Evolutionary conservation across 2,888 invertebrate species (phyloP).

Genomic region (Polymixis lichenea): DNA sequence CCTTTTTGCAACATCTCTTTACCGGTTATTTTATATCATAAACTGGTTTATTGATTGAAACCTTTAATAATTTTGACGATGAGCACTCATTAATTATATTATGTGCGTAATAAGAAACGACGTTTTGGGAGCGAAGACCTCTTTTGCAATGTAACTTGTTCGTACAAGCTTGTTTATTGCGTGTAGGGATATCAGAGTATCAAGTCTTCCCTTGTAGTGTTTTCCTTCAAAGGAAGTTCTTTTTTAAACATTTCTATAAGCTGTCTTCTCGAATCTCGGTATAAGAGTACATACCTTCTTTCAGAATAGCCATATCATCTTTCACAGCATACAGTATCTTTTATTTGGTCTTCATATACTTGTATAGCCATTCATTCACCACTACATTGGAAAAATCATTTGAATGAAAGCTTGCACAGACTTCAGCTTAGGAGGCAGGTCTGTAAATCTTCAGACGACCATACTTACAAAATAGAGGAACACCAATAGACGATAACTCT

Average conservation of each 20-base stretch:
- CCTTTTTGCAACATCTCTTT: background rate
- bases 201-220: background rate
- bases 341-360: background rate
- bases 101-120: background rate
- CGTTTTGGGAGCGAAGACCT: slow-evolving; percentile 14
- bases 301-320: background rate
- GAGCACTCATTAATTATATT: slow-evolving; percentile 16
- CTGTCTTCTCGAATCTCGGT: too few species aligned
- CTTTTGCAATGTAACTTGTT: slow-evolving; percentile 8
- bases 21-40: background rate
- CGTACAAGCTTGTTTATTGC: background rate
- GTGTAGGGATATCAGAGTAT: background rate
- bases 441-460: background rate
- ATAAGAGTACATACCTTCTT: too few species aligned
- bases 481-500: background rate
- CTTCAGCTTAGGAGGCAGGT: background rate
- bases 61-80: slow-evolving; percentile 28
- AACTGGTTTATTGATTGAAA: slow-evolving; percentile 47
- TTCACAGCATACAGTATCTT: too few species aligned
- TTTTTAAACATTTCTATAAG: background rate
- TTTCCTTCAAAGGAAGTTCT: background rate
- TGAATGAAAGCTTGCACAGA: background rate
- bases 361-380: too few species aligned
- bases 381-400: background rate
- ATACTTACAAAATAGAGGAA: background rate